These are phyloP conservation scores for Lytechinus variegatus DNA, from an alignment of 35 echinoderm and acorn worm species.

Conservation along the genomic window DNA sequence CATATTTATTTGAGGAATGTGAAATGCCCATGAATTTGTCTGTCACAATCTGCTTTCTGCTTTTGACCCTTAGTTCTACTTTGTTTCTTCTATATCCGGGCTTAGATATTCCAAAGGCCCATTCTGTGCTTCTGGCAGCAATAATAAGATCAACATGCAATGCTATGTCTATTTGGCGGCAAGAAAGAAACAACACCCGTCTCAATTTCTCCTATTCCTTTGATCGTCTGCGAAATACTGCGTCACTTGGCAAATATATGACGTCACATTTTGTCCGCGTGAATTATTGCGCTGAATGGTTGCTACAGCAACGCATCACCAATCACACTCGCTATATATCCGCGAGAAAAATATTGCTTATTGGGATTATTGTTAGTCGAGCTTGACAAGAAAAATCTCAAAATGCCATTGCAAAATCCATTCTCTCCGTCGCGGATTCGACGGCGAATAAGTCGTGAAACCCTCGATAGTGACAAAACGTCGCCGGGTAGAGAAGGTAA, in stretches of 20 bases:
- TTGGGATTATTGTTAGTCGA: neutral
- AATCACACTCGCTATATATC: neutral
- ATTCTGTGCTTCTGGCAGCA: too few relatives aligned
- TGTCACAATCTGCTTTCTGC: too few relatives aligned
- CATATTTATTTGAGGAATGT: too few relatives aligned
- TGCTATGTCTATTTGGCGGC: too few relatives aligned
- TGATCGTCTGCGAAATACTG: too few relatives aligned
- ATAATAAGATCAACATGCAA: too few relatives aligned
- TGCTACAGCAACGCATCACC: neutral
- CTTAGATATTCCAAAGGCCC: too few relatives aligned
- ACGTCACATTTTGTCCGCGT: neutral
- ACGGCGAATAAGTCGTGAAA: conserved; percentile 24
- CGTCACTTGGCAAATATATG: neutral
- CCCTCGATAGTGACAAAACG: neutral
- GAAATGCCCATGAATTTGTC: too few relatives aligned
- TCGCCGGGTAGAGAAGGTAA: neutral
- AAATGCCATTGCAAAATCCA: conserved; percentile 38
- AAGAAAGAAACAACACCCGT: too few relatives aligned
- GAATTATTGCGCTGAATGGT: neutral
- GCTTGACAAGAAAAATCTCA: neutral
- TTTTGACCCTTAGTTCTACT: too few relatives aligned
- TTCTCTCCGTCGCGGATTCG: conserved; percentile 40
- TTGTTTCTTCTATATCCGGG: too few relatives aligned
- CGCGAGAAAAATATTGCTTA: neutral
- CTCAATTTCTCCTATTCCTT: too few relatives aligned